Percentiles rank a stretch among this genome's conserved stretches.
Conservation (phyloP, 1,140 invertebrate species). For the Heliothis virescens region DNA sequence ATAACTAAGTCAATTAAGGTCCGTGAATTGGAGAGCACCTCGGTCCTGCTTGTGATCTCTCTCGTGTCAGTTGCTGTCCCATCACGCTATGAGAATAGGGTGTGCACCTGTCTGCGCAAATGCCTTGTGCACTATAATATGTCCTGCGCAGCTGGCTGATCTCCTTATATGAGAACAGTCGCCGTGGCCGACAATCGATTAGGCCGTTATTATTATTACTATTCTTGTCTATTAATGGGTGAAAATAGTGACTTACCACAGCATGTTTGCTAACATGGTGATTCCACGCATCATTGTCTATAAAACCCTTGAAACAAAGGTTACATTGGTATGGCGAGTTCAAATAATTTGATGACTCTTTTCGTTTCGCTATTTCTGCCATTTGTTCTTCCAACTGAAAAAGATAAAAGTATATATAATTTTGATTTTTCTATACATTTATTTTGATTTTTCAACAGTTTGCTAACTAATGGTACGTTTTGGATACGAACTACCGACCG, state of each 20-base stretch:
- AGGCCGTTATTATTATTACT: neutral
- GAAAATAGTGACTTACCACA: slow-evolving; percentile 56
- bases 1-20: too few relatives aligned
- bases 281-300: slow-evolving; percentile 74
- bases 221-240: neutral
- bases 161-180: too few relatives aligned
- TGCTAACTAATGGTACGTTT: too few relatives aligned
- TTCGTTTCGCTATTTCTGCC: slow-evolving; percentile 70
- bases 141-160: too few relatives aligned
- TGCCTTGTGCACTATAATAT: too few relatives aligned
- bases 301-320: slow-evolving; percentile 78
- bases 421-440: neutral
- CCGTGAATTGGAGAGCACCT: too few relatives aligned
- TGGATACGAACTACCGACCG: too few relatives aligned
- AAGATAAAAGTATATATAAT: neutral
- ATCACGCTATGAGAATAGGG: too few relatives aligned
- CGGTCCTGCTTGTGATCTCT: too few relatives aligned
- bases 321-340: slow-evolving; percentile 75
- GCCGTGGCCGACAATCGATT: neutral
- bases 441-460: too few relatives aligned
- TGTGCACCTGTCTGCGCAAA: too few relatives aligned
- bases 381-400: slow-evolving; percentile 71
- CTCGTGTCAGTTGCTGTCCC: too few relatives aligned
- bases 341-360: slow-evolving; percentile 71
- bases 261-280: slow-evolving; percentile 77